Conservation (phyloP, 2,113 vertebrate species). For the crab-eating macaque (Macaca fascicularis) region DNA sequence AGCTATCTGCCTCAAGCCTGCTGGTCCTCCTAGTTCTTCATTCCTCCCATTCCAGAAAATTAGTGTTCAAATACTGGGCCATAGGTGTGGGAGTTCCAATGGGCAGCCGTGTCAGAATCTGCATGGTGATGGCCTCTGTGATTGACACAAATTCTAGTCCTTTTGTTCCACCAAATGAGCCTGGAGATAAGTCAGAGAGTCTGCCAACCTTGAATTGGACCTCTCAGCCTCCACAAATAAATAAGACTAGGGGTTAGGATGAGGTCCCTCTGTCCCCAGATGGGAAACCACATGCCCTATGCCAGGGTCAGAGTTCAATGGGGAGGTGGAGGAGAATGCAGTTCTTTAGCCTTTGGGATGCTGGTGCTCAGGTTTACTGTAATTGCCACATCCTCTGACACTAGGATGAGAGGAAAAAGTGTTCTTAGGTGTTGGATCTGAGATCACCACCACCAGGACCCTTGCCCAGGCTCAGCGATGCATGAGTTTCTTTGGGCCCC, state of each 20-base stretch:
- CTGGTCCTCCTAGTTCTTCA: background rate
- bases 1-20: background rate
- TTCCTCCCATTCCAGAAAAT: background rate
- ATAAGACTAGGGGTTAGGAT: background rate
- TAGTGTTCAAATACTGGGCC: background rate
- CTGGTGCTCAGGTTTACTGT: background rate
- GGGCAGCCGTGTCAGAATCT: background rate
- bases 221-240: background rate
- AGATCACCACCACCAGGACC: background rate
- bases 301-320: background rate
- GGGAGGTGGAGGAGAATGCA: background rate
- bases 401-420: background rate
- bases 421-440: background rate
- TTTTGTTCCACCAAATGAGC: background rate
- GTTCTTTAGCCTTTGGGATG: background rate
- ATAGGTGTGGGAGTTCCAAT: fast-evolving
- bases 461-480: background rate
- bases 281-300: background rate
- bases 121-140: background rate
- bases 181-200: background rate
- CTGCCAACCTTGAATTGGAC: background rate
- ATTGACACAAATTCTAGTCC: background rate
- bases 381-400: background rate
- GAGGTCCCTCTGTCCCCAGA: background rate
- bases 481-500: background rate